A percentile compares a stretch with the other conserved stretches of the same genome.
Conservation (phyloP, 2,113 vertebrate genomes). For the Notechis scutatus region DNA sequence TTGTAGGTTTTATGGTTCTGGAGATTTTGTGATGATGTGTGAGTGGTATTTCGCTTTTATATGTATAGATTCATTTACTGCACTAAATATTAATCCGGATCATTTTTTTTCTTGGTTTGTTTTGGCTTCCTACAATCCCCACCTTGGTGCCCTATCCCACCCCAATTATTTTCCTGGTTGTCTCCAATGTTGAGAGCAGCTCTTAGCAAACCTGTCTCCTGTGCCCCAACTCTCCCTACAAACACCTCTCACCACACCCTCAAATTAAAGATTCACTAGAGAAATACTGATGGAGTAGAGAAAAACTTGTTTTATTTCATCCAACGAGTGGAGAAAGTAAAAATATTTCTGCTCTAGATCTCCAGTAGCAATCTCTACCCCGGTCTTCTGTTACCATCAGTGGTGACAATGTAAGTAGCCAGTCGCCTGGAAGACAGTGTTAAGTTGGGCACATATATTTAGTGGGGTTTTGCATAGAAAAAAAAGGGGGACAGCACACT, state of each 20-base stretch:
- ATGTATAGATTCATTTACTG: too few relatives aligned
- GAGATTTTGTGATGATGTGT: too few relatives aligned
- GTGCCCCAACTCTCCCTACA: background rate
- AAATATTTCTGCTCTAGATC: background rate
- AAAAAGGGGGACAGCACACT: background rate
- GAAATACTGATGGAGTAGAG: background rate
- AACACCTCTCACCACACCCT: background rate
- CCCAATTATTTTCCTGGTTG: background rate
- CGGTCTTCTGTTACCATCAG: background rate
- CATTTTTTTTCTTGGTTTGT: background rate
- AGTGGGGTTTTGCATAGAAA: background rate
- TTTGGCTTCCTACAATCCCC: too few relatives aligned
- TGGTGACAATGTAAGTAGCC: background rate
- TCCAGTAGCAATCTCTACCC: background rate
- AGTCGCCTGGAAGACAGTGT: background rate
- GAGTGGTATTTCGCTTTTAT: too few relatives aligned
- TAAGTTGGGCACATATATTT: background rate
- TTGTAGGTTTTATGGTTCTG: too few relatives aligned
- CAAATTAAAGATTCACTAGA: background rate
- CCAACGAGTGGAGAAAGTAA: background rate
- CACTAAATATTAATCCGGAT: background rate
- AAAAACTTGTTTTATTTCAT: background rate
- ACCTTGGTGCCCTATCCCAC: too few relatives aligned
- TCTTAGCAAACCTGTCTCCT: background rate
- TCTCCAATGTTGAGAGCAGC: background rate